Conservation (phyloP, 2,888 invertebrate genomes). For the Diplolepis rosae region DNA sequence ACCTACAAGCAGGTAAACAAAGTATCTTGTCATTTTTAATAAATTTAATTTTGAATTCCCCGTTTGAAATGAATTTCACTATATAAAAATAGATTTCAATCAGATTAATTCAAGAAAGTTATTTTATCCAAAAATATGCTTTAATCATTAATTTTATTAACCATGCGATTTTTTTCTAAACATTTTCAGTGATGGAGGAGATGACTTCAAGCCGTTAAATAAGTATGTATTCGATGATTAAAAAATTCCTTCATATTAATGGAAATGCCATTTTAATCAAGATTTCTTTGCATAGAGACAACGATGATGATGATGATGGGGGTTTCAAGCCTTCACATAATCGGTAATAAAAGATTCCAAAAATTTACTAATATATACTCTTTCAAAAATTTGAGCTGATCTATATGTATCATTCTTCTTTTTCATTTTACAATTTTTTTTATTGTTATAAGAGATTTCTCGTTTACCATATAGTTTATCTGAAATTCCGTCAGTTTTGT, state of each 20-base stretch:
- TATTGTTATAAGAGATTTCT: not conserved
- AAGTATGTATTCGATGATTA: too few species aligned
- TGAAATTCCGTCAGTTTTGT: not conserved
- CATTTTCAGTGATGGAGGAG: constrained; percentile 10
- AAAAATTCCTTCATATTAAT: too few species aligned
- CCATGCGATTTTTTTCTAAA: too few species aligned
- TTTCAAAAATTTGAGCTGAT: not conserved
- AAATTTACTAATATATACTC: not conserved
- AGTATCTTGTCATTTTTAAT: not conserved
- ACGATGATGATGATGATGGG: constrained; percentile 32
- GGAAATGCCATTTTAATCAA: too few species aligned
- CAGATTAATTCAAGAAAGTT: too few species aligned
- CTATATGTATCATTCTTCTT: too few species aligned
- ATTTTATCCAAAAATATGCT: not conserved
- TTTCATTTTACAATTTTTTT: too few species aligned
- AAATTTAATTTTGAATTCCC: not conserved
- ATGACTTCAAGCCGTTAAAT: constrained; percentile 1
- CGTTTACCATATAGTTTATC: too few species aligned
- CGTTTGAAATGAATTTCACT: too few species aligned
- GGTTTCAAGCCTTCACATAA: not conserved
- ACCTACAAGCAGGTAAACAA: not conserved
- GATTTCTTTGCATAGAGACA: too few species aligned
- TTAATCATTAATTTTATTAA: not conserved
- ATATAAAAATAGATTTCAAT: too few species aligned
- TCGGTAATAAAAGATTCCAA: not conserved